Evolutionary conservation across 2,888 invertebrate genomes (phyloP).

Genomic region (Netelia virgata): DNA sequence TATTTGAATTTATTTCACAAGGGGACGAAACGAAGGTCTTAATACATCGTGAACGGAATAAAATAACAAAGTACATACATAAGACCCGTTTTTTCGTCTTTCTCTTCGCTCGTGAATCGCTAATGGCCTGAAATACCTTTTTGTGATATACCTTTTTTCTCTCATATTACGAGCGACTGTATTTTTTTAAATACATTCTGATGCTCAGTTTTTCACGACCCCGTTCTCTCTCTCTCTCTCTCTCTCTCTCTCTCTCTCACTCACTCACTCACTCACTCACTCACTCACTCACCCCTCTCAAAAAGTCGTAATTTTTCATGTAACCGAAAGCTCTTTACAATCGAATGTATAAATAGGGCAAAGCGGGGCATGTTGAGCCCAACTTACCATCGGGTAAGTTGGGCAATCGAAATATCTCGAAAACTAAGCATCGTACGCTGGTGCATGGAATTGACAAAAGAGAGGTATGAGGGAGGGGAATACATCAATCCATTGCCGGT

Average conservation of each 20-base stretch:
- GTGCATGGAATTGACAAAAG: no score
- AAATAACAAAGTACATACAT: constrained; percentile 16
- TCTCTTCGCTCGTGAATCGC: constrained; percentile 10
- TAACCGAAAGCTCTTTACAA: not conserved
- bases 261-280: not conserved
- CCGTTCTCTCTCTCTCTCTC: constrained; percentile 9
- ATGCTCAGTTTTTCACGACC: constrained; percentile 25
- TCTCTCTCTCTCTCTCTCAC: not conserved
- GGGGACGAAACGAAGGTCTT: not conserved
- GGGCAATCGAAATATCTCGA: no score
- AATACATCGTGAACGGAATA: constrained; percentile 12
- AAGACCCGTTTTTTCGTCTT: not conserved
- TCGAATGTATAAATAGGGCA: not conserved
- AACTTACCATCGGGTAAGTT: no score
- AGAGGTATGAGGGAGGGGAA: no score
- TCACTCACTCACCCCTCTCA: not conserved
- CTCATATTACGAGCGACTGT: constrained; percentile 36
- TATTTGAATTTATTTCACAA: no score
- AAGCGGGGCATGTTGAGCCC: no score
- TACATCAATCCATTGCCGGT: no score
- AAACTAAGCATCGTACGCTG: no score
- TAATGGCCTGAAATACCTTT: constrained; percentile 47
- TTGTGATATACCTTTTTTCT: constrained; percentile 34
- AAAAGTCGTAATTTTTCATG: constrained; percentile 7
- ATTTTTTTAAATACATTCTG: constrained; percentile 49